A percentile compares a stretch with the other conserved stretches of the same genome.
phyloP scores from a whole-genome alignment of 2,888 invertebrate species.

The Ormia ochracea region DNA sequence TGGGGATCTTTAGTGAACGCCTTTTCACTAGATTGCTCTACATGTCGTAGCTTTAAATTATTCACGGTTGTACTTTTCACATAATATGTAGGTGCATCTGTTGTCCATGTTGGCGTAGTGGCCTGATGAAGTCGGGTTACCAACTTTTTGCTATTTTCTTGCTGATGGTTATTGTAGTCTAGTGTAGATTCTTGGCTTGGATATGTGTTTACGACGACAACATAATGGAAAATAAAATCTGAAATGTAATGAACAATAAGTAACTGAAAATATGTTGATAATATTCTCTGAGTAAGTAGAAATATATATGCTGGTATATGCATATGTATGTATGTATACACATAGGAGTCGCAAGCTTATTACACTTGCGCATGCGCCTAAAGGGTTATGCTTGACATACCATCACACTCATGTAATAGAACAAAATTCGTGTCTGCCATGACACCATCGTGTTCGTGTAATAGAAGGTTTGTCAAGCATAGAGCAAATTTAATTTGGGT shows the following conservation, averaged over 20 bases:
- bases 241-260: constrained; percentile 64
- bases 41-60: constrained; percentile 44
- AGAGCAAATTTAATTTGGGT: too few species aligned
- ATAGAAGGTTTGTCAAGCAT: too few species aligned
- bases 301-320: too few species aligned
- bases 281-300: too few species aligned
- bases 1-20: not conserved
- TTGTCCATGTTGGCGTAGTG: constrained; percentile 68
- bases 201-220: constrained; percentile 70
- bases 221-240: constrained; percentile 62
- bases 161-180: constrained; percentile 65
- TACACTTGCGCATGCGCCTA: too few species aligned
- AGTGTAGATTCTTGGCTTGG: constrained; percentile 68
- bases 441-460: too few species aligned
- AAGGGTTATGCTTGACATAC: too few species aligned
- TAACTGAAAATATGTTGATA: not conserved
- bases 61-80: constrained; percentile 16
- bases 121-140: constrained; percentile 69
- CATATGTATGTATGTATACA: too few species aligned
- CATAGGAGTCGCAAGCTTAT: too few species aligned
- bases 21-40: not conserved
- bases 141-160: constrained; percentile 50
- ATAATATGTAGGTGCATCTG: constrained; percentile 44
- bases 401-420: too few species aligned
- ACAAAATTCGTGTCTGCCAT: too few species aligned